phyloP scores from a whole-genome alignment of 1,140 invertebrate genomes.

The Drepana arcuata region DNA sequence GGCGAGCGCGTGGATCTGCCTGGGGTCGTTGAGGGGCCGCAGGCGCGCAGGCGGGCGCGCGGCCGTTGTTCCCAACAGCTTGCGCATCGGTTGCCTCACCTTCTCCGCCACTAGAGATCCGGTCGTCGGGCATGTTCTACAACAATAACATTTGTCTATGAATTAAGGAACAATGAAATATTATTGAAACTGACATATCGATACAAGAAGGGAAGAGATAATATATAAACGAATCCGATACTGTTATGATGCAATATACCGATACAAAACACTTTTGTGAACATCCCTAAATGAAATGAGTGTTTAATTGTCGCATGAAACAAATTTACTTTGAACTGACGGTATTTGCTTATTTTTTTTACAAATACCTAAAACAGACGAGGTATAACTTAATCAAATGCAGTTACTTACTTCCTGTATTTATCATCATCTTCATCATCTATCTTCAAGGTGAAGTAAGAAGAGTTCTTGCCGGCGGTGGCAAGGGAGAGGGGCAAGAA shows the following conservation, averaged over 20 bases:
- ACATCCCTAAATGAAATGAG: too few species aligned
- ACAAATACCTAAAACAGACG: too few species aligned
- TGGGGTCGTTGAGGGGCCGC: conserved; percentile 88
- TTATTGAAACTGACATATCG: too few species aligned
- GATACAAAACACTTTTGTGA: too few species aligned
- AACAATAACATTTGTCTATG: conserved; percentile 9
- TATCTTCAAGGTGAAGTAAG: conserved; percentile 35
- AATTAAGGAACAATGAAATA: conserved; percentile 48
- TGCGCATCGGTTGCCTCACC: conserved; percentile 83
- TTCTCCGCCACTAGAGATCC: conserved; percentile 86
- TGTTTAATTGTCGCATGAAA: too few species aligned
- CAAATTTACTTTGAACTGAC: too few species aligned
- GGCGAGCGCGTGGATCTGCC: conserved; percentile 89
- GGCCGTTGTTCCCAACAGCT: conserved; percentile 88
- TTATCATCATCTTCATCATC: conserved; percentile 71
- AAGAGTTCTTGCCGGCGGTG: conserved; percentile 32
- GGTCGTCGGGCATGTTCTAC: conserved; percentile 88
- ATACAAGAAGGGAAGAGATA: too few species aligned
- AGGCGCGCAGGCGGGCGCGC: conserved; percentile 80
- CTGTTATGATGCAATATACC: too few species aligned
- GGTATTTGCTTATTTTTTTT: too few species aligned
- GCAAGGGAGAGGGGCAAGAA: conserved; percentile 90
- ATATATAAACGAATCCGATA: too few species aligned
- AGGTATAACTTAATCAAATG: too few species aligned
- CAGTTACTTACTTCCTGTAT: conserved; percentile 73